Evolutionary conservation across 2,888 invertebrate genomes (phyloP), one percentile per base, ranked within the genome.

Genomic region (Lepidocyrtinus sp.): DNA sequence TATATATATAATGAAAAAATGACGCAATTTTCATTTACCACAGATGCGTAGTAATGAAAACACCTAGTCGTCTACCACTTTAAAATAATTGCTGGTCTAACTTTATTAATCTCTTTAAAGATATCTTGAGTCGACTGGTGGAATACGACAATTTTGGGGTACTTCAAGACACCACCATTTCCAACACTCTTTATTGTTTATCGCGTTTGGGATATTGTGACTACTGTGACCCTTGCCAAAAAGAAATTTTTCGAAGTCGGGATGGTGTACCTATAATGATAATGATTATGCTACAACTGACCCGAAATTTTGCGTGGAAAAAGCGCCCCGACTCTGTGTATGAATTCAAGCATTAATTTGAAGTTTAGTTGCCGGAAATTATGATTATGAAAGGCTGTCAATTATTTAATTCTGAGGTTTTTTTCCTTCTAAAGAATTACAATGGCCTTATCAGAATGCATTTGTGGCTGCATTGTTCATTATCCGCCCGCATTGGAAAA

Each of bases 231-330:
- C 75, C 77, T 24, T 21, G 0, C 2, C 81, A 83, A 25, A 84
- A 83, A 62, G 79, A 78, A 21, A 17, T 50, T 5, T 86, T 86
- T 67, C 24, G 26, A 15, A 46, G 59, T 12, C 67, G 55, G 21
- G 77, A 82, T 21, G 86, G 85, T 12, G 84, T 85, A n/a, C 71
- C 81, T 22, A 62, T 85, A 36, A 50, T 86, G 24, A 72, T 75
- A 19, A 71, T 86, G 36, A 82, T 85, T 22, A 81, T 21, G 21
- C 64, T 45, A 12, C 46, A 26, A 15, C n/a, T 36, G 36, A 36
- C 36, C 12, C 22, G 1, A 21, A 21, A 9, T 15, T 15, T 45
- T 45, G 15, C 46, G 59, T 9, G 21, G n/a, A 21, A 12, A 55
- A 7, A 55, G 55, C 55, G 17, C 55, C n/a, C 9, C 9, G 59